Evolutionary conservation across 2,888 invertebrate species (phyloP), one percentile per base, ranked within the genome.

Genomic region (Cloeon dipterum): DNA sequence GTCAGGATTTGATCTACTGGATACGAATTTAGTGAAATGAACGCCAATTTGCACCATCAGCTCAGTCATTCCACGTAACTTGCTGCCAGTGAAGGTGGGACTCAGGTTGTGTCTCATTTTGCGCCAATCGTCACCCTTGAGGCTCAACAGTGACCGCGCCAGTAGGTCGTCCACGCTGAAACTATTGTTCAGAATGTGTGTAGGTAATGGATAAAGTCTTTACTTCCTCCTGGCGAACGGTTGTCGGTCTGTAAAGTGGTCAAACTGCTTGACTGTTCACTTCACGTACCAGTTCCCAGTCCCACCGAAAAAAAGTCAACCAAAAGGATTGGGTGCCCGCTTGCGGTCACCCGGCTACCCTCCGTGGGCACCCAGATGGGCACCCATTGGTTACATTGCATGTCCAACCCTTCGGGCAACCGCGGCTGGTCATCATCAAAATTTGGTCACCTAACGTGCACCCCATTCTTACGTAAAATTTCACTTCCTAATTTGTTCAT

Each of bases 11-110:
- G 19, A 13, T 13, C 35, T 33, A 4, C 37, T 23, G 3, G 21
- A 5, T 19, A 47, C 45, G 33, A 44, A 35, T 4, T 41, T 23
- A 5, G 39, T 38, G 18, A 47, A 39, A 26, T 44, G 42, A 23
- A 40, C 34, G 1, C 44, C 41, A 25, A 44, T 45, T 23, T 47
- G 40, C 2, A 34, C 21, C 34, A 47, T 43, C 10, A 46, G 32
- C 23, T 21, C 21, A 25, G 44, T 44, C 42, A 47, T 45, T 5
- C 26, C 25, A 23, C 37, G 42, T 44, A 47, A 41, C 43, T 46
- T 47, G 17, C 41, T 42, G 13, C 43, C 38, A 3, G 46, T 47
- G 36, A 45, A 47, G 2, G 43, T 41, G 13, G 47, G 47, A 36
- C 43, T 45, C 29, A 47, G 32, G 7, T 41, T 42, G 5, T 41